These are phyloP conservation scores for Macroglossus sobrinus DNA, from an alignment of 2,113 vertebrate genomes.

Conservation along the genomic window DNA sequence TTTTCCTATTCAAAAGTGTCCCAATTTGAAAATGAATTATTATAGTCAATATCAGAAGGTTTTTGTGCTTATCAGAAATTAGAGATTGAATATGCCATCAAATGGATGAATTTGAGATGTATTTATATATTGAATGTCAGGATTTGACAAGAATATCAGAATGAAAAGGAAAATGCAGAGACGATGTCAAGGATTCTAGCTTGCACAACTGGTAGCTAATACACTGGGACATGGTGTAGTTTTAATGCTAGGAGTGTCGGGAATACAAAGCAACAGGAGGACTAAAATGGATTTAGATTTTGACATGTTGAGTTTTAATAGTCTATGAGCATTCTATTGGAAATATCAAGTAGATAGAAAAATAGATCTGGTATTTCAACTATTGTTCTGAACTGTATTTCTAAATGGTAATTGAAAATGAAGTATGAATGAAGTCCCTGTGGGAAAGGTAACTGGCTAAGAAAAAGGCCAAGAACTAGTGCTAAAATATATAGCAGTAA, in stretches of 20 bases:
- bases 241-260: not conserved
- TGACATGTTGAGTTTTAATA: not conserved
- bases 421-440: not conserved
- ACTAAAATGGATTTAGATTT: not conserved
- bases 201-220: not conserved
- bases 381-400: not conserved
- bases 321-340: not conserved
- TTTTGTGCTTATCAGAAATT: not conserved
- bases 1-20: not conserved
- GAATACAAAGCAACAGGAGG: not conserved
- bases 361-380: not conserved
- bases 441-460: not conserved
- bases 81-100: not conserved
- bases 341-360: not conserved
- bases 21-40: not conserved
- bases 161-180: not conserved
- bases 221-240: accelerated
- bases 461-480: not conserved
- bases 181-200: not conserved
- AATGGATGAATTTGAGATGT: not conserved
- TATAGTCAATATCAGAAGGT: not conserved
- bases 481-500: not conserved
- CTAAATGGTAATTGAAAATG: not conserved
- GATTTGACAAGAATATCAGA: not conserved
- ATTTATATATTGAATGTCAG: not conserved